Conservation (phyloP, 2,888 invertebrate species). For the Oeneis ivallda region DNA sequence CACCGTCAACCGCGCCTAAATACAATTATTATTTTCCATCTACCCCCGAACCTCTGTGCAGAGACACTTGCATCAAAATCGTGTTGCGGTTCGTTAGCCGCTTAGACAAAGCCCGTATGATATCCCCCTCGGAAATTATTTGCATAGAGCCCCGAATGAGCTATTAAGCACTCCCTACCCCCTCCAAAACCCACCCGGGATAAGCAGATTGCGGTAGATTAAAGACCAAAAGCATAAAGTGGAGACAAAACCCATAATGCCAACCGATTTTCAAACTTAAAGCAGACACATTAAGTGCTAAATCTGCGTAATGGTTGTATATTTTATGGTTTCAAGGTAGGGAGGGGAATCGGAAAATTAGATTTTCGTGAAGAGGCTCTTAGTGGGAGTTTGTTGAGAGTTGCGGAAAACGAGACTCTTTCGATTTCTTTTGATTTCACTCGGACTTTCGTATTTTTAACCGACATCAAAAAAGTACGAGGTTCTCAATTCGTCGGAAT, state of each 20-base stretch:
- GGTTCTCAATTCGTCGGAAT: too few relatives aligned
- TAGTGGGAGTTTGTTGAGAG: slow-evolving; percentile 58
- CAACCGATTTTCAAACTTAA: slow-evolving; percentile 64
- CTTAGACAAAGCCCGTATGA: slow-evolving; percentile 80
- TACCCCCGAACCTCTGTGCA: slow-evolving; percentile 65
- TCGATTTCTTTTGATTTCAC: slow-evolving; percentile 29
- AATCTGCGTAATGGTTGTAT: slow-evolving; percentile 61
- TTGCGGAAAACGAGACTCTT: slow-evolving; percentile 26
- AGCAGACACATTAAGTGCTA: slow-evolving; percentile 69
- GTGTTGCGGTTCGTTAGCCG: slow-evolving; percentile 77
- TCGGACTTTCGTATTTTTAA: background rate
- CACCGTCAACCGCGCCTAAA: slow-evolving; percentile 42
- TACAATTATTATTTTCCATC: slow-evolving; percentile 77
- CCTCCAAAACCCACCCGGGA: slow-evolving; percentile 53
- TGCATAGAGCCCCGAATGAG: slow-evolving; percentile 81
- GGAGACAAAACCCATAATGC: slow-evolving; percentile 49
- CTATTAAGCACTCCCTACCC: slow-evolving; percentile 78
- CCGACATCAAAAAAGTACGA: too few relatives aligned
- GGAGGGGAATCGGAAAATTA: slow-evolving; percentile 69
- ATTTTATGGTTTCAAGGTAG: slow-evolving; percentile 68
- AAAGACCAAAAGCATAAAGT: slow-evolving; percentile 78
- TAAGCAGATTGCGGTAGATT: slow-evolving; percentile 82
- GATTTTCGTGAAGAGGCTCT: slow-evolving; percentile 66
- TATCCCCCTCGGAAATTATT: slow-evolving; percentile 74
- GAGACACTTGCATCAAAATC: slow-evolving; percentile 70